Evolutionary conservation across 1,140 invertebrate species (phyloP).

Genomic region (Thaumetopoea pityocampa): DNA sequence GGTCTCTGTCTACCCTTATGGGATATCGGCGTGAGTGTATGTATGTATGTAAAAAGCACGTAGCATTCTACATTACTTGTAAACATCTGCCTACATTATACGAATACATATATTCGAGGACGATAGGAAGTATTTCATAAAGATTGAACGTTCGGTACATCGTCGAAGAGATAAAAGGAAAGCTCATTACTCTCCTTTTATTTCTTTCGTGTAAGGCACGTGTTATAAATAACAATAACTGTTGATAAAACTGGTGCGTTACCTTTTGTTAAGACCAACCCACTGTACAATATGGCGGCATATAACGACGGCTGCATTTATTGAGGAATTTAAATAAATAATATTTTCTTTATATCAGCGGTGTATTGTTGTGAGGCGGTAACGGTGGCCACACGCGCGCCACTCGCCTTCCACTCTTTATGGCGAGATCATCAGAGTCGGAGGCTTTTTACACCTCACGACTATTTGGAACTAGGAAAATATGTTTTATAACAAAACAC

Average conservation of each 20-base stretch:
- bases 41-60: no score
- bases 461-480: constrained; percentile 16
- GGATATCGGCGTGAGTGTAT: no score
- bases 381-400: constrained; percentile 69
- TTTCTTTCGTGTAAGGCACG: constrained; percentile 9
- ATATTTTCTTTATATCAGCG: constrained; percentile 74
- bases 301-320: constrained; percentile 53
- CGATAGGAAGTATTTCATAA: constrained; percentile 7
- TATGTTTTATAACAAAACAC: neutral
- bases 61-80: no score
- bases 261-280: constrained; percentile 29
- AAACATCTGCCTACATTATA: no score
- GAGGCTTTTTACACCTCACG: constrained; percentile 44
- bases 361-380: constrained; percentile 62
- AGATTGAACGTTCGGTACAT: constrained; percentile 1
- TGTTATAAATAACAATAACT: constrained; percentile 31
- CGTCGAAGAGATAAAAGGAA: no score
- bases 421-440: constrained; percentile 29
- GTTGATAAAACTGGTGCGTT: constrained; percentile 25
- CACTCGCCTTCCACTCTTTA: constrained; percentile 36
- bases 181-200: constrained; percentile 25
- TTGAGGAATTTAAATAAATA: constrained; percentile 69
- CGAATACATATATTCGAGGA: no score
- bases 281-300: constrained; percentile 33
- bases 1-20: no score